These are phyloP conservation scores for Ernsta delagoae DNA, from an alignment of 2,888 invertebrate species.

Conservation along the genomic window DNA sequence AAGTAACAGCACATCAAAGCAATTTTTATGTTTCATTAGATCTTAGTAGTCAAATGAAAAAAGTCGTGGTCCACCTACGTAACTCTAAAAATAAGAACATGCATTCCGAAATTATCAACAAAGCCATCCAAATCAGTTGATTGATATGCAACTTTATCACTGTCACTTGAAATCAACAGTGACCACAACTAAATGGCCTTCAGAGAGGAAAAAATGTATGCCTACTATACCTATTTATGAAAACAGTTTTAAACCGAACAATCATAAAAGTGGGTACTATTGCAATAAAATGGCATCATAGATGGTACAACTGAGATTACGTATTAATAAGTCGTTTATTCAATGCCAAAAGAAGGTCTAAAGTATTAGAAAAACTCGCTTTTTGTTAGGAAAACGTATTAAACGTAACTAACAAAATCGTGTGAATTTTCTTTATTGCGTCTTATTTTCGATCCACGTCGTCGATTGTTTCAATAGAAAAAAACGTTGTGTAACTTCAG, in stretches of 20 bases:
- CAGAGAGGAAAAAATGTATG: slow-evolving; percentile 1
- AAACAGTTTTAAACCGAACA: not conserved
- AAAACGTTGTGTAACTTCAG: not conserved
- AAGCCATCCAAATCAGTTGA: slow-evolving; percentile 4
- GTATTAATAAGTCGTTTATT: not conserved
- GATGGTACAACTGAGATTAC: not conserved
- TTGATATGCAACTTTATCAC: slow-evolving; percentile 27
- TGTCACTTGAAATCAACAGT: slow-evolving; percentile 14
- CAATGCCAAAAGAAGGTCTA: slow-evolving; percentile 3
- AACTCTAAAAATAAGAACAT: not conserved
- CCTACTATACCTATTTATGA: slow-evolving; percentile 9
- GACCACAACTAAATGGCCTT: slow-evolving; percentile 11
- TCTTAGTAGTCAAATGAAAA: no score
- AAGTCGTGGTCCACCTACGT: no score
- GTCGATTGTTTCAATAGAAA: not conserved
- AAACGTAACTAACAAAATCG: slow-evolving; percentile 18
- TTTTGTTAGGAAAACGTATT: slow-evolving; percentile 7
- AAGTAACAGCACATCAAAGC: no score
- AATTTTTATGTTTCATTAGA: no score
- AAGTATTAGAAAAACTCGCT: not conserved
- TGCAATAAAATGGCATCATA: not conserved
- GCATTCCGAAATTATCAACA: slow-evolving; percentile 1
- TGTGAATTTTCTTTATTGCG: slow-evolving; percentile 21
- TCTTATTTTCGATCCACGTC: not conserved
- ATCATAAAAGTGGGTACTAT: not conserved